Conservation (phyloP, 2,888 invertebrate species). For the Brachycybe producta region DNA sequence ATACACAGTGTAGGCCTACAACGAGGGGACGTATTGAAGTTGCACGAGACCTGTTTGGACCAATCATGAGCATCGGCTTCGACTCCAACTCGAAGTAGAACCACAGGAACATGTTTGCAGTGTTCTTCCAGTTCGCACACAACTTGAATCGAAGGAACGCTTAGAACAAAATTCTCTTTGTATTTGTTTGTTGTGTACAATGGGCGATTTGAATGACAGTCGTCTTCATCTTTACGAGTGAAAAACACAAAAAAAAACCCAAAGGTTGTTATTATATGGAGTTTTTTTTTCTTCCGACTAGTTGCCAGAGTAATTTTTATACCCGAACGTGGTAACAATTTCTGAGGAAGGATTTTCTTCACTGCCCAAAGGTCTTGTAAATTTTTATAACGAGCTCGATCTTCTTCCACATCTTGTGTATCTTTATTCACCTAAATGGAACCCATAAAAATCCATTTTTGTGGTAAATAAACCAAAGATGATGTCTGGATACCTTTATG, state of each 20-base stretch:
- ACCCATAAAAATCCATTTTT: no score
- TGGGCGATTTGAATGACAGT: background rate
- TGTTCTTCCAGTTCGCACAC: conserved; percentile 49
- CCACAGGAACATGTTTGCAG: conserved; percentile 39
- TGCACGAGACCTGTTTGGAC: conserved; percentile 41
- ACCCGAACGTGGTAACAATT: conserved; percentile 3
- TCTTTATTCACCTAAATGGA: no score
- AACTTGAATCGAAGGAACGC: conserved; percentile 46
- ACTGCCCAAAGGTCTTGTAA: conserved; percentile 12
- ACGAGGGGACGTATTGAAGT: background rate
- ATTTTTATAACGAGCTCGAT: no score
- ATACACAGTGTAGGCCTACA: no score
- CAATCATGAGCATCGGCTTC: conserved; percentile 52
- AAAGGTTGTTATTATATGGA: background rate
- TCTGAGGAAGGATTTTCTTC: conserved; percentile 30
- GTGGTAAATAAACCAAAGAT: no score
- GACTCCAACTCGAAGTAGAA: conserved; percentile 43
- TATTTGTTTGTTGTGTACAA: conserved; percentile 3
- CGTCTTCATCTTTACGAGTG: conserved; percentile 13
- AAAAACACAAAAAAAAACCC: no score
- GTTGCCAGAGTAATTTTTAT: no score
- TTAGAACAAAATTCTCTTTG: conserved; percentile 41
- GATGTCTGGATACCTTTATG: no score
- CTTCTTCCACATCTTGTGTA: no score
- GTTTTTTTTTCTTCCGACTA: background rate